Evolutionary conservation across 2,797 vertebrate species (phyloP).

Genomic region (Microcaecilia unicolor): DNA sequence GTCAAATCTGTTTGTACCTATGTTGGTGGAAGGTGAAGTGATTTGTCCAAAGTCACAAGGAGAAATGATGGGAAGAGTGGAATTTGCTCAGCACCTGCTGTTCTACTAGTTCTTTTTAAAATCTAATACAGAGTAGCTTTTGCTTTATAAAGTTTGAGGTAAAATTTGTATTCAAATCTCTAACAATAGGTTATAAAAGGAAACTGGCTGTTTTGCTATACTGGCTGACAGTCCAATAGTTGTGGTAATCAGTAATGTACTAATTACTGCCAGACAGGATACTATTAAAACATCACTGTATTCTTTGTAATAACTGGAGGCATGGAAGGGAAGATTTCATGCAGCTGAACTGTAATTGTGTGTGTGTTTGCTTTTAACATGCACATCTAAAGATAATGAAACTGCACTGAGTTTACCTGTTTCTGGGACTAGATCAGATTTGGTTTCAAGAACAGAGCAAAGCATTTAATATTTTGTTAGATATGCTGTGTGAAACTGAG

Average conservation of each 20-base stretch:
- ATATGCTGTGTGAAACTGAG: not conserved
- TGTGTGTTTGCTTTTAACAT: constrained; percentile 20
- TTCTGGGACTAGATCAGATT: too few relatives aligned
- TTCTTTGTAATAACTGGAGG: constrained; percentile 20
- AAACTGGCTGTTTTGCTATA: constrained; percentile 25
- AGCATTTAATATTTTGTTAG: constrained; percentile 6
- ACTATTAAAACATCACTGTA: constrained; percentile 23
- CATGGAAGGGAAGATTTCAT: constrained; percentile 28
- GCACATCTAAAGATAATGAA: too few relatives aligned
- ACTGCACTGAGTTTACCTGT: too few relatives aligned
- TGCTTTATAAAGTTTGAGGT: constrained; percentile 51
- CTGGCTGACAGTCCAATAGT: constrained; percentile 15
- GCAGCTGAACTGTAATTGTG: constrained; percentile 16
- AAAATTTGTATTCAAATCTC: not conserved
- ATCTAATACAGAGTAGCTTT: not conserved
- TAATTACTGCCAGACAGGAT: constrained; percentile 31
- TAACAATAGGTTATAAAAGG: constrained; percentile 35
- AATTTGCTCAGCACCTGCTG: too few relatives aligned
- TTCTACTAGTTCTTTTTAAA: not conserved
- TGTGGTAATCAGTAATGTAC: constrained; percentile 20
- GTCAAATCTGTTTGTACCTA: too few relatives aligned
- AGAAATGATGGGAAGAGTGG: too few relatives aligned
- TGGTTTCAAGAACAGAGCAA: constrained; percentile 6
- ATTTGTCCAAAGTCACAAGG: too few relatives aligned
- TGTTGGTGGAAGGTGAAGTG: too few relatives aligned